These are phyloP conservation scores for Hirtodrosophila alboralis DNA, from an alignment of 2,888 invertebrate genomes.

Conservation along the genomic window DNA sequence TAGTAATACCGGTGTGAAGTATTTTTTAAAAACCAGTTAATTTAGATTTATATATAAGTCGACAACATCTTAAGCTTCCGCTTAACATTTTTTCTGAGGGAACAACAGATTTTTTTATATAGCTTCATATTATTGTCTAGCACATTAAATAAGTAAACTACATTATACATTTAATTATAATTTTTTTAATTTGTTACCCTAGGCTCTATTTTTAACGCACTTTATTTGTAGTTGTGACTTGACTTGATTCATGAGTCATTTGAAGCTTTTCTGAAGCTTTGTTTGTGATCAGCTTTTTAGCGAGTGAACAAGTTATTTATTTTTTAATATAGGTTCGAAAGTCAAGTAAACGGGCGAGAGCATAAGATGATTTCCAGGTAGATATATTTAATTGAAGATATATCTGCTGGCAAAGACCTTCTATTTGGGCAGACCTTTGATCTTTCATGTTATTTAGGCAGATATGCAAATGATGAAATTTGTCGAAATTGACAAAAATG, in stretches of 20 bases:
- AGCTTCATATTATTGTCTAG: too few species aligned
- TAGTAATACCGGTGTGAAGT: too few species aligned
- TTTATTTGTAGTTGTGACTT: not conserved
- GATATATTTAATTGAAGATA: not conserved
- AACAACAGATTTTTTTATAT: too few species aligned
- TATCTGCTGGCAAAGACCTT: not conserved
- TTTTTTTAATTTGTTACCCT: not conserved
- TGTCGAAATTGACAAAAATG: slow-evolving; percentile 8
- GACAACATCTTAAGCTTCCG: slow-evolving; percentile 1
- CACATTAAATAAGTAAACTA: too few species aligned
- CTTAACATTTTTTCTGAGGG: not conserved
- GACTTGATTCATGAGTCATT: not conserved
- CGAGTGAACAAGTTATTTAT: not conserved
- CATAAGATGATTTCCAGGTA: not conserved
- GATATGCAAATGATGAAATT: slow-evolving; percentile 31
- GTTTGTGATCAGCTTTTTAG: not conserved
- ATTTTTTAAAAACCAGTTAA: not conserved
- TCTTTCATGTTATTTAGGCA: slow-evolving; percentile 11
- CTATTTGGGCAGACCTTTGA: not conserved
- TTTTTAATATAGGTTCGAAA: not conserved
- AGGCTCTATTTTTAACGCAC: not conserved
- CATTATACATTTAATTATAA: too few species aligned
- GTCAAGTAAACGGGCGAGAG: slow-evolving; percentile 3
- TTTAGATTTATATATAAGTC: not conserved
- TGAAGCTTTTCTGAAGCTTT: slow-evolving; percentile 5